Conservation (phyloP, 2,888 invertebrate species). For the Lutraria lutraria region DNA sequence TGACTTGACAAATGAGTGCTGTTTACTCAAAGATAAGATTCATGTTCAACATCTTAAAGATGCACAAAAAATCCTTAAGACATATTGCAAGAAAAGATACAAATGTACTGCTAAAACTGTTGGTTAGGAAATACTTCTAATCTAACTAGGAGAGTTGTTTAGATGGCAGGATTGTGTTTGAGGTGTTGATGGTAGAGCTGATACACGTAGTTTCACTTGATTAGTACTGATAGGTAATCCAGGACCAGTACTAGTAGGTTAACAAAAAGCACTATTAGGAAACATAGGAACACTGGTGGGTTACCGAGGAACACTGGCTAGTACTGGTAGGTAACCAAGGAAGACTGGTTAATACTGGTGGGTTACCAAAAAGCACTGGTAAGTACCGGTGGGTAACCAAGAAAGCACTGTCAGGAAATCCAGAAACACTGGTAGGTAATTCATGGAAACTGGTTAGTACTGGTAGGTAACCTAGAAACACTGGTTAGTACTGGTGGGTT, state of each 20-base stretch:
- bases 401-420: background rate
- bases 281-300: background rate
- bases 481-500: slow-evolving; percentile 9
- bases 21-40: no score
- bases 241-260: background rate
- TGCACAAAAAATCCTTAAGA: no score
- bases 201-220: background rate
- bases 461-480: background rate
- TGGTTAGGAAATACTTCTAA: no score
- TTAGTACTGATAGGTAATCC: background rate
- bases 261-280: background rate
- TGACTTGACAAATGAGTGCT: no score
- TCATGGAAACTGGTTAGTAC: background rate
- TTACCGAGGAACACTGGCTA: background rate
- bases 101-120: no score
- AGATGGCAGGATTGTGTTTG: no score
- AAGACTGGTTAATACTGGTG: background rate
- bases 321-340: background rate
- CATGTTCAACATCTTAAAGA: no score
- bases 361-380: background rate
- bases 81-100: no score
- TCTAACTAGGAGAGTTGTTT: no score
- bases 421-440: slow-evolving; percentile 1
- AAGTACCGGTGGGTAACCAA: background rate
- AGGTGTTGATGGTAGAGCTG: no score